phyloP scores from a whole-genome alignment of 2,113 vertebrate species.

The Halichoerus grypus region DNA sequence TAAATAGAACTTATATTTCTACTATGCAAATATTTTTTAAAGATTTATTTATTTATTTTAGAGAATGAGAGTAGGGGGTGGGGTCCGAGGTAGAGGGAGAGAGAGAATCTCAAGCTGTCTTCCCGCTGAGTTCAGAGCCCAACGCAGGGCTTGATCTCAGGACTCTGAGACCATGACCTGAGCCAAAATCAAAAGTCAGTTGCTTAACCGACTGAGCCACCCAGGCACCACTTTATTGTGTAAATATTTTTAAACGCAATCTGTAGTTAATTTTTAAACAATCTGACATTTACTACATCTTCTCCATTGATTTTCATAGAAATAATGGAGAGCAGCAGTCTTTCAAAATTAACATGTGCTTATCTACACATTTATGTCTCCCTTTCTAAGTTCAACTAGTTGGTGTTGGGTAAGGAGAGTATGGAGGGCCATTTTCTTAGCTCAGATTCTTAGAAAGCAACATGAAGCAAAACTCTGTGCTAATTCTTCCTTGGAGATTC shows the following conservation, averaged over 20 bases:
- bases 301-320: slow-evolving; percentile 19
- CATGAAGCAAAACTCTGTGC: slow-evolving; percentile 12
- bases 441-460: slow-evolving; percentile 3
- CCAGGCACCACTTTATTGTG: background rate
- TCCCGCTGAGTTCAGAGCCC: background rate
- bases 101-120: background rate
- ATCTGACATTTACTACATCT: background rate
- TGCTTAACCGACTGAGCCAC: background rate
- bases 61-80: background rate
- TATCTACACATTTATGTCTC: slow-evolving; percentile 13
- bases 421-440: background rate
- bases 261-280: background rate
- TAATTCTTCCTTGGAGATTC: slow-evolving; percentile 25
- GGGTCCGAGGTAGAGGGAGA: background rate
- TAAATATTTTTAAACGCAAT: background rate
- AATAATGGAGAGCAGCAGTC: background rate
- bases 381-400: background rate
- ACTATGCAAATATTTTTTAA: background rate
- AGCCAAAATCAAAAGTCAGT: no score
- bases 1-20: slow-evolving; percentile 13
- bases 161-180: background rate
- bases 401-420: background rate
- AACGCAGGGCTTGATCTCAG: background rate
- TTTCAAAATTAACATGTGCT: slow-evolving; percentile 44
- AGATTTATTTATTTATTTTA: background rate